These are phyloP conservation scores for Cephonodes hylas DNA, from an alignment of 2,888 invertebrate genomes.

Conservation along the genomic window DNA sequence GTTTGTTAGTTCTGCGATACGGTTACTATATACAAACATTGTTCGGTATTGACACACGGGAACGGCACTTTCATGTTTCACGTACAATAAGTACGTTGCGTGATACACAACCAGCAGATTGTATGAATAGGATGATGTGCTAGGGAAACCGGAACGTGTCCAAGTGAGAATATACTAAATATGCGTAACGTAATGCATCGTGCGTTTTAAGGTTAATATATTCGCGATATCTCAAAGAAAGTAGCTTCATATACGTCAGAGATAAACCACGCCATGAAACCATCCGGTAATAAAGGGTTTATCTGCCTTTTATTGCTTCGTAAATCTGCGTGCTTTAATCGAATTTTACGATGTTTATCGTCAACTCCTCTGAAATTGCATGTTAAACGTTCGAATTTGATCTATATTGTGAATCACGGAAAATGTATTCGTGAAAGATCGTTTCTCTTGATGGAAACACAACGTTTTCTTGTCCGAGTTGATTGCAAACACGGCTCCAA, in stretches of 20 bases:
- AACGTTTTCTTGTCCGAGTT: background rate
- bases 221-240: conserved; percentile 23
- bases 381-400: background rate
- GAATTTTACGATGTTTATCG: background rate
- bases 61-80: background rate
- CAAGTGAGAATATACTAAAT: conserved; percentile 26
- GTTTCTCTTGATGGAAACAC: background rate
- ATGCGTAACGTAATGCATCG: conserved; percentile 19
- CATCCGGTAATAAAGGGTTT: conserved; percentile 14
- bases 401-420: background rate
- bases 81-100: background rate
- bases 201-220: conserved; percentile 24
- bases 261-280: background rate
- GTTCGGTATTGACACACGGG: background rate
- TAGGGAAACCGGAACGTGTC: conserved; percentile 34
- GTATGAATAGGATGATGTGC: conserved; percentile 12
- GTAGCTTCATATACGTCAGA: conserved; percentile 13
- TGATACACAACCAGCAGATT: background rate
- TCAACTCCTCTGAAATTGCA: background rate
- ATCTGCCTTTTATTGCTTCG: background rate
- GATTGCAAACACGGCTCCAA: conserved; percentile 6
- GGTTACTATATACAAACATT: background rate
- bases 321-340: background rate
- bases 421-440: background rate
- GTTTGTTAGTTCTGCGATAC: conserved; percentile 1